These are phyloP conservation scores for Periphyllus acericola DNA, from an alignment of 2,888 invertebrate genomes.

Conservation along the genomic window DNA sequence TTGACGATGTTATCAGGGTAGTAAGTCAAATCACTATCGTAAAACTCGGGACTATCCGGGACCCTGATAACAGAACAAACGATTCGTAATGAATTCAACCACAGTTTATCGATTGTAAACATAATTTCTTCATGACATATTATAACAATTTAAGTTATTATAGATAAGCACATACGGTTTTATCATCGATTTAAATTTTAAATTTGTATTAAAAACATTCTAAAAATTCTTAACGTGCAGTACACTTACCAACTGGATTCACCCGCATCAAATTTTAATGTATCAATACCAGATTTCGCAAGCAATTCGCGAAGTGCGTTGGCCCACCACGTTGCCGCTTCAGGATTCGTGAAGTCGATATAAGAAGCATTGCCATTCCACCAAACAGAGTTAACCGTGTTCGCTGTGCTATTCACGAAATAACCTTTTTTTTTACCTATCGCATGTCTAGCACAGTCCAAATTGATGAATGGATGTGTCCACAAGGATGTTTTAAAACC, in stretches of 20 bases:
- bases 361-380: conserved; percentile 70
- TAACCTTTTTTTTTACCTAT: conserved; percentile 72
- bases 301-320: conserved; percentile 71
- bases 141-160: not conserved
- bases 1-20: conserved; percentile 62
- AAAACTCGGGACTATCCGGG: conserved; percentile 68
- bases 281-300: conserved; percentile 75
- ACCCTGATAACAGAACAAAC: conserved; percentile 65
- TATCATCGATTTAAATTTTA: not conserved
- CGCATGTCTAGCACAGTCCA: conserved; percentile 74
- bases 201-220: not conserved
- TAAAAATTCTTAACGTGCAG: not conserved
- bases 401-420: conserved; percentile 68
- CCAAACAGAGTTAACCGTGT: conserved; percentile 66
- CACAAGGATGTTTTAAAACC: conserved; percentile 83
- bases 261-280: conserved; percentile 85
- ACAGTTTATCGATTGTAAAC: too few species aligned
- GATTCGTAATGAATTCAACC: too few species aligned
- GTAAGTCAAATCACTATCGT: conserved; percentile 47
- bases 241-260: conserved; percentile 73
- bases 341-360: conserved; percentile 79
- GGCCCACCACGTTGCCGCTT: conserved; percentile 71
- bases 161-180: not conserved
- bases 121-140: too few species aligned
- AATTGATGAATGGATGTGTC: conserved; percentile 88